Percentiles rank a stretch among this genome's conserved stretches.
Conservation (phyloP, 1,140 invertebrate species). For the Drosophila orosa region DNA sequence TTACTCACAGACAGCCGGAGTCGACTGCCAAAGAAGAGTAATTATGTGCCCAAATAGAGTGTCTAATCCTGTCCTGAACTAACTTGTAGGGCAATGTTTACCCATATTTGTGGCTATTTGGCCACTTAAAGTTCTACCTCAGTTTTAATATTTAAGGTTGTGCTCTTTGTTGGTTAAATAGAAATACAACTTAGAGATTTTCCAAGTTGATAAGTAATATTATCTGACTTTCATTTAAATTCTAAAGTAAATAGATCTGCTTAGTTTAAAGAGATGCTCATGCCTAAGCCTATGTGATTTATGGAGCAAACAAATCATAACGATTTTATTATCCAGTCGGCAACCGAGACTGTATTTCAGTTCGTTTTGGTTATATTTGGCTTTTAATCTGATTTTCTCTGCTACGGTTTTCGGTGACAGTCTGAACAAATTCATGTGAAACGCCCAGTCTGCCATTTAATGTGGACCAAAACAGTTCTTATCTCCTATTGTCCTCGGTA, state of each 20-base stretch:
- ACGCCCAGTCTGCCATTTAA: neutral
- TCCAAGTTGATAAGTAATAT: neutral
- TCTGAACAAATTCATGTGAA: slow-evolving; percentile 3
- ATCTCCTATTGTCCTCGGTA: neutral
- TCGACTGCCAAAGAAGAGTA: slow-evolving; percentile 6
- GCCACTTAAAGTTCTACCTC: neutral
- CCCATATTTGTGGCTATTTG: neutral
- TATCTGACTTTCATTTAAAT: neutral
- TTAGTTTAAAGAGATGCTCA: neutral
- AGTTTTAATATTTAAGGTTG: neutral
- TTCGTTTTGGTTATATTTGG: neutral
- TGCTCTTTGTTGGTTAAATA: neutral
- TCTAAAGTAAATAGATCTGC: neutral
- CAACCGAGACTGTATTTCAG: neutral
- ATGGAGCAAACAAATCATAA: neutral
- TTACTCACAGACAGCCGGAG: slow-evolving; percentile 10
- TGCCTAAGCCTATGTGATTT: neutral
- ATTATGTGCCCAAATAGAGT: slow-evolving; percentile 8
- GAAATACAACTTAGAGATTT: neutral
- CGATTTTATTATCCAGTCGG: neutral
- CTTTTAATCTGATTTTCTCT: neutral
- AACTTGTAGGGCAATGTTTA: neutral
- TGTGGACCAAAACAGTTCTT: neutral
- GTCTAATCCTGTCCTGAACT: neutral
- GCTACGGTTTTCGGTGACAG: neutral